Conservation (phyloP, 2,888 invertebrate species). For the Drosophila macrospina region DNA sequence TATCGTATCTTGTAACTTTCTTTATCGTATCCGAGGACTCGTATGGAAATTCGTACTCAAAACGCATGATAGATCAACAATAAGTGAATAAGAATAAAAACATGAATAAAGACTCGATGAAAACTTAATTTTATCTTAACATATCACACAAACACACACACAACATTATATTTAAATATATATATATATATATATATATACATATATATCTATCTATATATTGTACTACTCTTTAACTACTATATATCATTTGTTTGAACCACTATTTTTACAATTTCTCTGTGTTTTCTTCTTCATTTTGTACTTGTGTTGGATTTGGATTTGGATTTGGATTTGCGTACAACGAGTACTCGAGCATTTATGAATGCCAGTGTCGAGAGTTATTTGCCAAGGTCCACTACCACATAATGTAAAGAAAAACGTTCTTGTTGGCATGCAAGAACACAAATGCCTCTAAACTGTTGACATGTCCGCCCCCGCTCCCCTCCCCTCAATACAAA, state of each 20-base stretch:
- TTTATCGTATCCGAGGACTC: slow-evolving; percentile 57
- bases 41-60: slow-evolving; percentile 50
- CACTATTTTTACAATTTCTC: slow-evolving; percentile 4
- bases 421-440: slow-evolving; percentile 84
- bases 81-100: not conserved
- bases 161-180: slow-evolving; percentile 13
- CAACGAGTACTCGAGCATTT: slow-evolving; percentile 56
- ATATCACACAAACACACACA: too few relatives aligned
- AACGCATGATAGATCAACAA: slow-evolving; percentile 36
- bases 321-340: slow-evolving; percentile 63
- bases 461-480: slow-evolving; percentile 39
- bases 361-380: slow-evolving; percentile 57
- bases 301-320: slow-evolving; percentile 43
- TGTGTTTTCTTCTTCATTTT: slow-evolving; percentile 20
- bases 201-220: slow-evolving; percentile 4
- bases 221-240: slow-evolving; percentile 7
- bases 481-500: too few relatives aligned
- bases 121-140: slow-evolving; percentile 6
- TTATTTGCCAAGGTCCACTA: slow-evolving; percentile 76
- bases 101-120: slow-evolving; percentile 2
- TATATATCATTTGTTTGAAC: slow-evolving; percentile 38
- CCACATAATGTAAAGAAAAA: slow-evolving; percentile 85
- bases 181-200: slow-evolving; percentile 11
- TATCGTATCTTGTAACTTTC: slow-evolving; percentile 44
- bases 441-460: slow-evolving; percentile 82